Base-by-base conservation (phyloP, 1,140 invertebrate genomes). In the Psix sp. region DNA sequence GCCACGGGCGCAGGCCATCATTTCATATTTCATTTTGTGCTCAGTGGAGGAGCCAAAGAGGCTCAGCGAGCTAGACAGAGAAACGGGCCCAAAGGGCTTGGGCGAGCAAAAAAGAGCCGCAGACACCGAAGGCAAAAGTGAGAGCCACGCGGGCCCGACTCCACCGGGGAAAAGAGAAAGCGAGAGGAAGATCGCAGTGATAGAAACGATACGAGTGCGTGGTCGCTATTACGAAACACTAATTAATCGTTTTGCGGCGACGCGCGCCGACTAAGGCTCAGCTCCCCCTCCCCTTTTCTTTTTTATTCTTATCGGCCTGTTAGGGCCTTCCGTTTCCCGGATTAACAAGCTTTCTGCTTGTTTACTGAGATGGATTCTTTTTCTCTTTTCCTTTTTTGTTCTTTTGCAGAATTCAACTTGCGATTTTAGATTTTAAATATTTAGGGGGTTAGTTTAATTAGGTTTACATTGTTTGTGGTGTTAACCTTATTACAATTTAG, bases 1-100 rank as follows among this genome's bases (percentile, higher is more conserved):
- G 81, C 81, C 82, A 82, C 81, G 77, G 83, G 82, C 80, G 84
- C 82, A 83, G 80, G 78, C 82, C 83, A 86, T 85, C 84, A 86
- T 86, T 86, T 86, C 81, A 86, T 86, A 83, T 86, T 84, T 84
- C 79, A 84, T 84, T 84, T 86, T 85, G 77, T 84, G 73, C 81
- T 83, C 82, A 78, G 82, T n/a, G n/a, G 31, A 48, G 65, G 33
- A 35, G 40, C 1, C 16, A 17, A 15, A 9, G 20, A 38, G 14
- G 4, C 24, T 26, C 36, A 24, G 26, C 15, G 56, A 72, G 35
- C 29, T 18, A 5, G 15, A 21, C 5, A n/a, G 24, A 40, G 16
- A 10, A 26, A 31, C 16, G 29, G 26, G 13, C 26, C 33, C 43
- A 11, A 42, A 62, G 57, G 57, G 57, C 45, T 17, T 33, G 57